phyloP scores from a whole-genome alignment of 2,797 vertebrate species.

The Ctenosaura bakeri region DNA sequence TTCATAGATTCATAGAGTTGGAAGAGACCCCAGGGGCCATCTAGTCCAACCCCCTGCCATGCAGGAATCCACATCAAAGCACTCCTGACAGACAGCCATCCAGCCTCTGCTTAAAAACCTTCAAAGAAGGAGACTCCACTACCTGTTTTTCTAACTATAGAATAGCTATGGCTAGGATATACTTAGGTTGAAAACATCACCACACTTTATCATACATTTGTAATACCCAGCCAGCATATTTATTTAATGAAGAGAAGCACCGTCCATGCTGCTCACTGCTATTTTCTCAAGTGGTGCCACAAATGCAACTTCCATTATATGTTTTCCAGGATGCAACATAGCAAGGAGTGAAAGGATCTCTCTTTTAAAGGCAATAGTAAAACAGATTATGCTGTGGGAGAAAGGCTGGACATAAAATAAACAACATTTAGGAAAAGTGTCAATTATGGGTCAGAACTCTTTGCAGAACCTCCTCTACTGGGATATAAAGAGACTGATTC shows the following conservation, averaged over 20 bases:
- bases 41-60: too few species aligned
- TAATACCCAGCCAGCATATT: not conserved
- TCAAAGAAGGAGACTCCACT: not conserved
- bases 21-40: too few species aligned
- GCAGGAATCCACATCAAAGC: too few species aligned
- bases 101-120: too few species aligned
- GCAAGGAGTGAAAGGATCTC: not conserved
- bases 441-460: not conserved
- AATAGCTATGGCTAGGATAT: not conserved
- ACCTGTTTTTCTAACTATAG: not conserved
- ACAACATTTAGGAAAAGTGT: too few species aligned
- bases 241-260: not conserved
- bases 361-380: not conserved
- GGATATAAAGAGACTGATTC: not conserved
- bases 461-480: not conserved
- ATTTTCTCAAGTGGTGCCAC: not conserved
- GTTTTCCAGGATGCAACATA: not conserved
- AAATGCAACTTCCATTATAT: not conserved
- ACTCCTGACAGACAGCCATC: too few species aligned
- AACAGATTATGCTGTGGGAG: not conserved
- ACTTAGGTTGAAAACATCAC: not conserved
- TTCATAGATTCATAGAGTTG: too few species aligned
- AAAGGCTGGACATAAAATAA: too few species aligned
- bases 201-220: not conserved
- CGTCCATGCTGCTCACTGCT: too few species aligned